Base-by-base conservation (phyloP, 2,888 invertebrate genomes). In the Scelioninae gen. 1 region DNA sequence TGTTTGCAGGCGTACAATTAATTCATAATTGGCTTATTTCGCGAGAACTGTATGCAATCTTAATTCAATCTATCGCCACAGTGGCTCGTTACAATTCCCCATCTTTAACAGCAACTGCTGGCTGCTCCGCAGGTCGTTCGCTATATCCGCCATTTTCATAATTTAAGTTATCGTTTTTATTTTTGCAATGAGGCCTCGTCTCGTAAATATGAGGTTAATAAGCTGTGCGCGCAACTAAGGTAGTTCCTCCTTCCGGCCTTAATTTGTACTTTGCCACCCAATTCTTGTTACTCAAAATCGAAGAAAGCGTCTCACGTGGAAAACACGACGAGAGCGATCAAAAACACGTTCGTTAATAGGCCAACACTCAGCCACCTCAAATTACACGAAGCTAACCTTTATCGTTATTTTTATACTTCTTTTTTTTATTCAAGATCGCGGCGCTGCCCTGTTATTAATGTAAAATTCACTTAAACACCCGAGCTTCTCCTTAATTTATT, bases 11-110 rank as follows among this genome's bases (percentile, higher is more conserved):
- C 71, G 85, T 82, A 87, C 89, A 92, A 92, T 92, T 92, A 92
- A 92, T 91, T 91, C 88, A 90, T 92, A 92, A 92, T 92, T 92
- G 91, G 91, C 90, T 89, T 90, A 90, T 91, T 91, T 89, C 84
- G 88, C 89, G 87, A 88, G 87, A 89, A 89, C 88, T 84, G 87
- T 85, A 84, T 87, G 87, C 89, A 91, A 92, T 92, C 92, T 92
- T 91, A 92, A 92, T 92, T 92, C 90, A 92, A 92, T 92, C 91
- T 92, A 92, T 91, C 90, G 91, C 90, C 89, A 87, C 86, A 88
- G 88, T 87, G 88, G 89, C 89, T 91, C 89, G 88, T 91, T 90
- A 89, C 87, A 82, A 87, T 85, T 82, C 84, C 85, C 87, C 68
- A 84, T 85, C 78, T 85, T 87, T 86, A 85, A 88, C 85, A 84